Evolutionary conservation across 2,113 vertebrate genomes (phyloP), one percentile per base, ranked within the genome.

Genomic region (Otolemur garnettii): DNA sequence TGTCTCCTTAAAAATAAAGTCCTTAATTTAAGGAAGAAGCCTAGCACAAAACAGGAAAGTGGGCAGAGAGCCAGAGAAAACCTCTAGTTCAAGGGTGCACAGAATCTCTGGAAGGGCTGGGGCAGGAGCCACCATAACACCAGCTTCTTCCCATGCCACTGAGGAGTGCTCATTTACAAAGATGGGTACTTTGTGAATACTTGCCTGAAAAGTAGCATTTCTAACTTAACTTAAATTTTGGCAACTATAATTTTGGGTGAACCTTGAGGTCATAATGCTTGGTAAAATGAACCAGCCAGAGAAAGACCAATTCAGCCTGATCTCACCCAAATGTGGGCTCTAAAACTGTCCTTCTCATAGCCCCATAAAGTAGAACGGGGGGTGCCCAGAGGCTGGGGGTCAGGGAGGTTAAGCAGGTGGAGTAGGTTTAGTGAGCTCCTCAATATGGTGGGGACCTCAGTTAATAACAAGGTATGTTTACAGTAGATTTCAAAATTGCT

Each of bases 91-190:
- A 7, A 50, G 24, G 28, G 11, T 9, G 18, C 50, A 3, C 12
- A 11, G 71, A 19, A 24, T 38, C 15, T 22, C 50, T 50, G 79
- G 33, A 42, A 38, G 33, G 22, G 8, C 11, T 13, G 24, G 26
- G 12, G 17, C 13, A 35, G 38, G 50, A 22, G 35, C 22, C 33
- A 33, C 18, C 9, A 2, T 4, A 2, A 59, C 8, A 1, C 57
- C 59, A 11, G 26, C 60, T 24, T n/a, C 19, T 45, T n/a, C 33
- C 42, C 1, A 1, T 26, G 12, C 74, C 13, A 1, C 3, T 0
- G 2, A 75, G 30, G 30, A 68, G 19, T 26, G 71, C 50, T 35
- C 1, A 2, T 26, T n/a, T 21, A 26, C 78, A 53, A 35, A 59
- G 71, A 12, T 22, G 33, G 35, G 18, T 53, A 8, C 45, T 62